Base-by-base conservation (phyloP, 2,888 invertebrate genomes). In the Muschampia plurimacula region DNA sequence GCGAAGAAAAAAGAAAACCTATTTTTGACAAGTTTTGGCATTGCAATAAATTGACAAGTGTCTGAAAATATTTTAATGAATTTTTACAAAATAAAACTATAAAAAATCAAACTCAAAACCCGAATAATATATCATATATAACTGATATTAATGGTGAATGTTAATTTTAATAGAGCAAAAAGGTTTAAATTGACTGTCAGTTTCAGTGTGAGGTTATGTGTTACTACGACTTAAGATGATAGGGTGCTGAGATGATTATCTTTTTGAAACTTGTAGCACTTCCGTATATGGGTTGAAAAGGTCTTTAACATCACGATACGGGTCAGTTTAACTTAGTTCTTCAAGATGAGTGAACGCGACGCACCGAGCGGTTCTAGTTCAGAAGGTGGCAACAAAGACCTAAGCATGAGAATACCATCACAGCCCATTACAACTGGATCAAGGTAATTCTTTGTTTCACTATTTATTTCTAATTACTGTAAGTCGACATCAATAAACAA, bases 11-110 rank as follows among this genome's bases (percentile, higher is more conserved):
- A 22, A 22, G 22, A 22, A 22, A 22, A 22, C 22, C 22, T 22
- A 22, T 22, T 22, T 22, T 22, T 22, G 22, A 22, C 22, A 22
- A 22, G 22, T 22, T 44, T 44, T 44, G 44, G 8, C 44, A 44
- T 44, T 44, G 8, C 7, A 44, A 52, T 13, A 93, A 93, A 93
- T 93, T 93, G 91, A 91, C 92, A 92, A 93, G 92, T 92, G 75
- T 82, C 84, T 75, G 79, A 84, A 87, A 89, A 89, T 86, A 89
- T 82, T 82, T 83, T 80, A 7, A 32, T n/a, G 10, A 60, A 77
- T 59, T 74, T 7, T 15, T 2, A 67, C 1, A 6, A 12, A 52
- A 41, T 12, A 39, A 22, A 72, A 72, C 13, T 1, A 0, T 52
- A 39, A 71, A 69, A 60, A 66, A 9, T 4, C 67, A 15, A 62